phyloP scores from a whole-genome alignment of 2,113 vertebrate genomes.

The Oreochromis aureus region DNA sequence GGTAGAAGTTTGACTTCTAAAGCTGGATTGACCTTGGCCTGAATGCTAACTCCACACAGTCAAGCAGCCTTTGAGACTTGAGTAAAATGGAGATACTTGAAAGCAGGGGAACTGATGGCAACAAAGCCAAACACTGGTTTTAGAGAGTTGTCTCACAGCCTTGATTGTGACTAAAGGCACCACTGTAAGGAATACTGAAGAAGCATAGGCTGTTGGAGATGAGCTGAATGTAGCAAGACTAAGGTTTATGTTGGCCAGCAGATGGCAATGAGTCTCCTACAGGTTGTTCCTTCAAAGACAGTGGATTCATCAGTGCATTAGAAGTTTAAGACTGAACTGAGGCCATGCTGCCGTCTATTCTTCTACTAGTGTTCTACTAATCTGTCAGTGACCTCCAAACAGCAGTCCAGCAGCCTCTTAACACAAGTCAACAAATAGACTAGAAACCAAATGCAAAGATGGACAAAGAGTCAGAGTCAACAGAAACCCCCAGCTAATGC shows the following conservation, averaged over 20 bases:
- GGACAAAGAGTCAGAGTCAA: background rate
- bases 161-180: background rate
- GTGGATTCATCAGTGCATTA: background rate
- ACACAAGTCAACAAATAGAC: background rate
- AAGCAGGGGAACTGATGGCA: background rate
- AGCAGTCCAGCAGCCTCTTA: background rate
- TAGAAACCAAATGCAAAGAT: background rate
- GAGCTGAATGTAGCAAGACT: background rate
- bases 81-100: background rate
- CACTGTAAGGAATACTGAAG: background rate
- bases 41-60: background rate
- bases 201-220: background rate
- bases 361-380: too few species aligned
- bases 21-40: conserved; percentile 37
- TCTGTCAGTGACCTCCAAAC: background rate
- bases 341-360: background rate
- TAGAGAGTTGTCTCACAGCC: background rate
- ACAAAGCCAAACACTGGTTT: background rate
- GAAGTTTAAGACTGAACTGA: background rate
- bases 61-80: background rate
- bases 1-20: background rate
- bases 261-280: conserved; percentile 54
- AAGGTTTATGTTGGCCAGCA: conserved; percentile 38
- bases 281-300: background rate
- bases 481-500: background rate